These are phyloP conservation scores for Hyles lineata DNA, from an alignment of 2,888 invertebrate species.

Conservation along the genomic window DNA sequence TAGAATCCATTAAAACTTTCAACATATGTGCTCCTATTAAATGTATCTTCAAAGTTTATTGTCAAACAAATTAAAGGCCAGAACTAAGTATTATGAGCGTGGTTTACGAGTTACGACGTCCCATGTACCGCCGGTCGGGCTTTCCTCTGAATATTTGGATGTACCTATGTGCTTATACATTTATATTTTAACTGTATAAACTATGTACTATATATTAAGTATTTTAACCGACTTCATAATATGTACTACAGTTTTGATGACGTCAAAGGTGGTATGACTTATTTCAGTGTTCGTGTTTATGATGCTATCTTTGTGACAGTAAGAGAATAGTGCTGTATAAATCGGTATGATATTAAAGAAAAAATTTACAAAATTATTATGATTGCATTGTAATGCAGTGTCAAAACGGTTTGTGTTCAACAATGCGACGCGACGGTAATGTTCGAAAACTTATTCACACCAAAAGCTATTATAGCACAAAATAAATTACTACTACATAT, in stretches of 20 bases:
- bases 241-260: no score
- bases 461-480: neutral
- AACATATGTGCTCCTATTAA: constrained; percentile 10
- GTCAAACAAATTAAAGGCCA: constrained; percentile 23
- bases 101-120: constrained; percentile 7
- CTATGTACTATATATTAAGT: no score
- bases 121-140: constrained; percentile 1
- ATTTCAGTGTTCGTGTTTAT: no score
- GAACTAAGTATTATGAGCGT: constrained; percentile 21
- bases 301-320: no score
- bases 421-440: neutral
- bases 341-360: neutral
- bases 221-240: no score
- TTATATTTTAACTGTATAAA: neutral
- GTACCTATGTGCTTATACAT: neutral
- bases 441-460: neutral
- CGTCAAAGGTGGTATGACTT: no score
- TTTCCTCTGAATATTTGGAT: constrained; percentile 1
- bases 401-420: neutral
- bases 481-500: no score
- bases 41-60: constrained; percentile 20
- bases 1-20: constrained; percentile 7
- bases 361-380: neutral
- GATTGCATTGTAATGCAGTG: neutral
- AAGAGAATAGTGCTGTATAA: no score